Base-by-base conservation (phyloP, 2,797 vertebrate species). In the Sebastes matsubarae region DNA sequence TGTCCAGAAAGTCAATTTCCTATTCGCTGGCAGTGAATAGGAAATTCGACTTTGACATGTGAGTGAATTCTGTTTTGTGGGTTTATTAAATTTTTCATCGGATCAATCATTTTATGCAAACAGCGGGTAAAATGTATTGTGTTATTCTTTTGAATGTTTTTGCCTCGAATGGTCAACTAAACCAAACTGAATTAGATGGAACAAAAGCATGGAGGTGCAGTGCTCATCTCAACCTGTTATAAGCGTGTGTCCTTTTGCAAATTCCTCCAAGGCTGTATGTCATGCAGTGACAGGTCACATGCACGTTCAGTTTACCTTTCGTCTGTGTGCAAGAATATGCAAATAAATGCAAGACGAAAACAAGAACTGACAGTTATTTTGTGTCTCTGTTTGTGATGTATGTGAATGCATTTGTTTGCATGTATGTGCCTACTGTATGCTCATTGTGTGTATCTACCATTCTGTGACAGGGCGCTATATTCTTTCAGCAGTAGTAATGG, bases 401-500 rank as follows among this genome's bases (percentile, higher is more conserved):
- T 66, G 16, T 30, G 16, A 78, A 73, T 85, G 64, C 81, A 11
- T 66, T 25, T 30, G 22, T 87, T 77, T 85, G 64, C 81, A 70
- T 86, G 79, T 27, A 70, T 66, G 16, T 54, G 60, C 29, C 16
- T 50, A 50, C 46, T 50, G 46, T 14, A 24, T 69, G 72, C 36
- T 77, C 60, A 60, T 72, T 79, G 77, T 89, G 73, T 80, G 72
- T 80, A 73, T 75, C 77, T 72, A 78, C 83, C 80, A 82, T 64
- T 63, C 83, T 82, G 77, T 77, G 79, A 89, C 64, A 76, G 87
- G 80, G 85, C 87, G 87, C 88, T 88, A 77, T 90, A 82, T 87
- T 87, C 86, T 85, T 83, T 87, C 77, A 83, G 91, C 95, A 90
- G 94, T 94, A 95, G 95, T 99, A 98, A 99, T 97, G 96, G 96